Evolutionary conservation across 2,113 vertebrate genomes (phyloP), one percentile per base, ranked within the genome.

Genomic region (Neogobius melanostomus): DNA sequence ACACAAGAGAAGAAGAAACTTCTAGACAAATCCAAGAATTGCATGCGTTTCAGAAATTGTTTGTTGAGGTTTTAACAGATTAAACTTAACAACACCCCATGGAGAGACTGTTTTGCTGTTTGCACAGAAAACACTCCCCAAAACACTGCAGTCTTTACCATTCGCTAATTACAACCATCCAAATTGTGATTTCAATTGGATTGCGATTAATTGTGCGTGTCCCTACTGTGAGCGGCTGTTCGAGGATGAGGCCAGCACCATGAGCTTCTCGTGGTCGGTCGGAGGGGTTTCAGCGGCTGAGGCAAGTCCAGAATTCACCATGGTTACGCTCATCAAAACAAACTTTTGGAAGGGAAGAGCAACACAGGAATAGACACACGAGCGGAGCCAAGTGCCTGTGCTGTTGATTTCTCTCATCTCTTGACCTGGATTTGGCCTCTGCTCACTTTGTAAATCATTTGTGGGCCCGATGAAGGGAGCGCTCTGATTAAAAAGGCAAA

Each of bases 321-420:
- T 92, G 91, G 92, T 88, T 87, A 93, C 91, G 76, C 74, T 88
- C 85, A 76, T 21, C 81, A 74, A 75, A 90, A 92, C 79, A 68
- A 69, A 77, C 84, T 85, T 69, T 75, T 85, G 70, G 83, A 72
- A 84, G 83, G 90, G 86, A 90, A 91, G 90, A 90, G 82, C 71
- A 92, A 91, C 93, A 91, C 91, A 89, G 88, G 90, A 91, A 91
- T 87, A 87, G 71, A 78, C 86, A 81, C 83, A 72, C 54, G 69
- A 65, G 59, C 10, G 59, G 6, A 61, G 73, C 84, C 75, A 83
- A 85, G 82, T 73, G 84, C 79, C 46, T 72, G 69, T 66, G 85
- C 77, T 54, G 69, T 68, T 74, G 75, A 85, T 85, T 85, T 68
- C 76, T 82, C 72, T 82, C 76, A 78, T 74, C 62, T 77, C 66